Conservation (phyloP, 2,113 vertebrate genomes). For the Manacus vitellinus region DNA sequence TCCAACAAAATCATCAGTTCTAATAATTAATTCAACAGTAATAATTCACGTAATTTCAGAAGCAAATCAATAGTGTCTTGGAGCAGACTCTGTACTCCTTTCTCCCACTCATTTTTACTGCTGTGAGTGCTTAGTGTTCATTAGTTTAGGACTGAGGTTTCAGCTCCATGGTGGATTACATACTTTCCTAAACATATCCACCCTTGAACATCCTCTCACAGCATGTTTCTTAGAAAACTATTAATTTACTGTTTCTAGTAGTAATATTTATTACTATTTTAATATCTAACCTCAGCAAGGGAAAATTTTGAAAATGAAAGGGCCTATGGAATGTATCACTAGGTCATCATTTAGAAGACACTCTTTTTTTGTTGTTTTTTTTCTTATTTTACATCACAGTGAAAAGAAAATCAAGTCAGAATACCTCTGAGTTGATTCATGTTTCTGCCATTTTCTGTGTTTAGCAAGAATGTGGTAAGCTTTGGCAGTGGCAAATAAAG, state of each 20-base stretch:
- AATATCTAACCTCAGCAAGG: neutral
- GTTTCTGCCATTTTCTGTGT: neutral
- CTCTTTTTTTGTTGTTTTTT: no score
- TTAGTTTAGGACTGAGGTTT: neutral
- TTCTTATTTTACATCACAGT: neutral
- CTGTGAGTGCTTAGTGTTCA: neutral
- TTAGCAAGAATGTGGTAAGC: neutral
- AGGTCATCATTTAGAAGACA: neutral
- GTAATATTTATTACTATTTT: neutral
- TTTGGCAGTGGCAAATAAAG: neutral
- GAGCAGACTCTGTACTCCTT: neutral
- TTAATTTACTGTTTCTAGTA: neutral
- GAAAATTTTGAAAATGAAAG: neutral
- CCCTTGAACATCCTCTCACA: neutral
- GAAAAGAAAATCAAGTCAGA: neutral
- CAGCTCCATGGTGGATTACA: neutral
- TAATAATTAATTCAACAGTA: neutral
- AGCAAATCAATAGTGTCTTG: neutral
- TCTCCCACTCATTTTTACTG: neutral
- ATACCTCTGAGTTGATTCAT: fast-evolving
- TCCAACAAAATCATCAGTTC: neutral
- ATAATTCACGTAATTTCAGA: neutral
- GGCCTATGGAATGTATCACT: neutral
- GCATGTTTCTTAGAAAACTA: neutral
- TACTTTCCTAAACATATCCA: neutral